Base-by-base conservation (phyloP, 1,140 invertebrate genomes). In the Glomeris maerens region DNA sequence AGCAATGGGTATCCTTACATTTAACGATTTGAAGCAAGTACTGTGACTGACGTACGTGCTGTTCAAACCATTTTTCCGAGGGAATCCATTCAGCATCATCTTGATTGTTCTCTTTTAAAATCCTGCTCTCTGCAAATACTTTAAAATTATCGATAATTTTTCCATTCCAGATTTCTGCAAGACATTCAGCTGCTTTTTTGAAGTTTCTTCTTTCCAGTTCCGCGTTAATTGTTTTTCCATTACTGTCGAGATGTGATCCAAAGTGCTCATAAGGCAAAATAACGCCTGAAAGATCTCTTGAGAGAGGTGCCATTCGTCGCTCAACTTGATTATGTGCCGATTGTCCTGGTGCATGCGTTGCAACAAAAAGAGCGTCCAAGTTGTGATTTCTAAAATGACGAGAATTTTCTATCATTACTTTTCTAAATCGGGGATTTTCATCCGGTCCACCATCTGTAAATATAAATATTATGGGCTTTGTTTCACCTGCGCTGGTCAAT, bases 341-440 rank as follows among this genome's bases (percentile, higher is more conserved):
- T 26, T 58, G 49, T n/a, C 65, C 63, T 36, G 66, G 66, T 31
- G 69, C 66, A 62, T 71, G 65, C 2, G 64, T 67, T 17, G 57
- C 59, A 41, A 69, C 60, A 54, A 62, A 70, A 40, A 66, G 27
- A 39, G 62, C 66, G 56, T 72, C 69, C 36, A 70, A 55, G 59
- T 71, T 58, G 48, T 58, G 50, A 41, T 59, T 52, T 41, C 55
- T 49, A 59, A 70, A 70, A 53, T 64, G 59, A 20, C 60, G 14
- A 55, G 66, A 60, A 28, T 61, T 66, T 45, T 52, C n/a, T 5
- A 39, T 28, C 38, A 69, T 68, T 7, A 63, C 59, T 54, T 64
- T 59, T 5, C 27, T 14, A 60, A 68, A 67, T n/a, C 66, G 47
- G 22, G 66, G 66, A 51, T 67, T 69, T 59, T 69, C 63, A 53